Conservation (phyloP, 2,113 vertebrate species). For the Ptyas mucosa region DNA sequence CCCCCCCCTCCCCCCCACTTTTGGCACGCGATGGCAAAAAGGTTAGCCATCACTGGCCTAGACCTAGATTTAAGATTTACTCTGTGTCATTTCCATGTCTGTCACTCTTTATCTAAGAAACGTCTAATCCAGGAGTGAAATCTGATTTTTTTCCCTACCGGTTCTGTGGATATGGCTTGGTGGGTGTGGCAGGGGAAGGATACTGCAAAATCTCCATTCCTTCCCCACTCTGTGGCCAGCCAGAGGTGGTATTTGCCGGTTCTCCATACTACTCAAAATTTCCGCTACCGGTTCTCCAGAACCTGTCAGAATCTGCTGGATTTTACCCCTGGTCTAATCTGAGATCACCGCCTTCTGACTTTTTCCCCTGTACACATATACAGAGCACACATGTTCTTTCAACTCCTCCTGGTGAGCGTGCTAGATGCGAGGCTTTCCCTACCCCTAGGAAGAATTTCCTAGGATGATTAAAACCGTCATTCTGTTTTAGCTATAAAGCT, state of each 20-base stretch:
- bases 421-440: not conserved
- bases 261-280: too few relatives aligned
- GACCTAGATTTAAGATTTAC: not conserved
- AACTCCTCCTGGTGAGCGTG: not conserved
- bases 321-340: not conserved
- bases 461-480: not conserved
- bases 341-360: not conserved
- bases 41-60: too few relatives aligned
- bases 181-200: too few relatives aligned
- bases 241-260: too few relatives aligned
- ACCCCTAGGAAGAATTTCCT: not conserved
- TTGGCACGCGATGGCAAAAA: too few relatives aligned
- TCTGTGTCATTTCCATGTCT: not conserved
- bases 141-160: too few relatives aligned
- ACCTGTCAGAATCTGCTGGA: too few relatives aligned
- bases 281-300: too few relatives aligned
- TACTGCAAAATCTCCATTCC: too few relatives aligned
- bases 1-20: too few relatives aligned
- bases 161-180: too few relatives aligned
- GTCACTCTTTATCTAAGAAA: not conserved
- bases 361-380: not conserved
- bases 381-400: not conserved
- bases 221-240: too few relatives aligned
- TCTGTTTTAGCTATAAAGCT: not conserved
- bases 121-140: not conserved